phyloP scores from a whole-genome alignment of 1,140 invertebrate genomes.

The Proales similis region DNA sequence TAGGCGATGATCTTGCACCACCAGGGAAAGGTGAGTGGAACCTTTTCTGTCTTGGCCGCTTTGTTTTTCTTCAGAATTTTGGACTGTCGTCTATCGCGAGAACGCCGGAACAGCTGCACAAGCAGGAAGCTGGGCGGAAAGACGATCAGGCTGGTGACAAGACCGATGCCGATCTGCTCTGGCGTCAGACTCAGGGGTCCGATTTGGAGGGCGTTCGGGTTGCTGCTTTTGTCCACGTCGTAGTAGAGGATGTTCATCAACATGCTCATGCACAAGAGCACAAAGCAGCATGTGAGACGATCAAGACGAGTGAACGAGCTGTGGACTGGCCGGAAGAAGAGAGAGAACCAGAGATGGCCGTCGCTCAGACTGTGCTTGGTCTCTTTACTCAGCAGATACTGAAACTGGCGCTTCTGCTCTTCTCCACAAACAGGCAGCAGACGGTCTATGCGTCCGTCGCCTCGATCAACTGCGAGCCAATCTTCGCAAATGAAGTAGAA shows the following conservation, averaged over 20 bases:
- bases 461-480: conserved; percentile 50
- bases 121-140: conserved; percentile 10
- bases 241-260: conserved; percentile 60
- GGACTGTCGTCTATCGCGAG: neutral
- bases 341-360: conserved; percentile 53
- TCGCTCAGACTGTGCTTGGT: conserved; percentile 51
- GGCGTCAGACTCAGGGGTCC: conserved; percentile 54
- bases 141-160: conserved; percentile 16
- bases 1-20: conserved; percentile 56
- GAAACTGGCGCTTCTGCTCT: conserved; percentile 49
- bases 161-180: conserved; percentile 6
- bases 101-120: conserved; percentile 26
- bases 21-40: conserved; percentile 53
- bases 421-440: conserved; percentile 49
- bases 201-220: conserved; percentile 39
- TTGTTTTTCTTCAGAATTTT: neutral
- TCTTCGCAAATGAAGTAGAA: conserved; percentile 48
- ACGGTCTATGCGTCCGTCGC: conserved; percentile 50
- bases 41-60: conserved; percentile 3
- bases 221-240: conserved; percentile 29
- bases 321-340: conserved; percentile 45
- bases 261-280: conserved; percentile 57
- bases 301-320: conserved; percentile 52
- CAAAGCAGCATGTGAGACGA: conserved; percentile 56
- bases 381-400: conserved; percentile 50